A percentile compares a stretch with the other conserved stretches of the same genome.
phyloP scores from a whole-genome alignment of 2,797 vertebrate species.

The Novumbra hubbsi region DNA sequence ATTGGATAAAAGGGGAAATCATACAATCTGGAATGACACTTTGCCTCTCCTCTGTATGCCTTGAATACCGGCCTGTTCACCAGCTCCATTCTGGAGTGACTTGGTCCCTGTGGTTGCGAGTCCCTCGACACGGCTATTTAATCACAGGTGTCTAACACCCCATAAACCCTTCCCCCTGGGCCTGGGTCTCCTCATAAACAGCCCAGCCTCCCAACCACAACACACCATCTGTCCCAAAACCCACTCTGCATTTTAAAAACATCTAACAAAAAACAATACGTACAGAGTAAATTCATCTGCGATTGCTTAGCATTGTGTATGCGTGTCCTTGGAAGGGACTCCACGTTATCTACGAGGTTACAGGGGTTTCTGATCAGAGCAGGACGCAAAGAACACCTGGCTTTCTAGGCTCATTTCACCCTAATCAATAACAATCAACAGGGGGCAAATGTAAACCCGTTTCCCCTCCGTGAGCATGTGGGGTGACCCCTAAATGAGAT shows the following conservation, averaged over 20 bases:
- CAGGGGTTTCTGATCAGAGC: constrained; percentile 38
- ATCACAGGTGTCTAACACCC: constrained; percentile 57
- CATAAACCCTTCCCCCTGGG: constrained; percentile 52
- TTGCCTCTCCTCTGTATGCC: constrained; percentile 12
- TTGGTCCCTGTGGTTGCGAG: constrained; percentile 40
- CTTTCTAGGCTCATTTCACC: constrained; percentile 43
- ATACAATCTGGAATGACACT: neutral
- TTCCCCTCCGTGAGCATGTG: constrained; percentile 50
- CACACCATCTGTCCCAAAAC: constrained; percentile 52
- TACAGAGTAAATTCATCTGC: constrained; percentile 41
- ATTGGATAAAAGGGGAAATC: too few species aligned
- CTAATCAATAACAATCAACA: constrained; percentile 65
- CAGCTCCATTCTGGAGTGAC: constrained; percentile 10
- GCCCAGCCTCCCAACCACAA: constrained; percentile 50
- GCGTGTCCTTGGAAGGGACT: constrained; percentile 52
- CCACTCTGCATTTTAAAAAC: constrained; percentile 42
- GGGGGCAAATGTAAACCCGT: constrained; percentile 48
- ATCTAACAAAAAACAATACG: constrained; percentile 38
- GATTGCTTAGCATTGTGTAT: constrained; percentile 32
- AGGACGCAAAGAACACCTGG: constrained; percentile 54
- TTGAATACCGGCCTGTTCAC: constrained; percentile 15
- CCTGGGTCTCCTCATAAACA: constrained; percentile 49
- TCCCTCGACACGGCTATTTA: constrained; percentile 49
- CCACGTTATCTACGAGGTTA: constrained; percentile 45
- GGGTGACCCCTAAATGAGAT: constrained; percentile 42